These are phyloP conservation scores for Drosophila prostipennis DNA, from an alignment of 2,888 invertebrate genomes.

Conservation along the genomic window DNA sequence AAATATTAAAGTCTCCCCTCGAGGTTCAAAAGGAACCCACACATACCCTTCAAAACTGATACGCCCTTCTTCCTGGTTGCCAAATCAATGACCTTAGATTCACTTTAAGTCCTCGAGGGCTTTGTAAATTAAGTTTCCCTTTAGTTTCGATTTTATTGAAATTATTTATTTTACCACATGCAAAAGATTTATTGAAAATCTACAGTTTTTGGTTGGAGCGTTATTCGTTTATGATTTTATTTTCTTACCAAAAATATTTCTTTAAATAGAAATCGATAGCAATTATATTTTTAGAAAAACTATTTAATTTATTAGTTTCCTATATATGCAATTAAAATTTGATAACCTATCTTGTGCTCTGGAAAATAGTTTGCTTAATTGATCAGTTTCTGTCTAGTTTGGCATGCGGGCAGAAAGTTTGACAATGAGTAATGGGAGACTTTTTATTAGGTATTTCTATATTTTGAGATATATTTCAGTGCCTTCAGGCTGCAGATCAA, in stretches of 20 bases:
- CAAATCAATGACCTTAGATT: not conserved
- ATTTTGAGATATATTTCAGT: too few relatives aligned
- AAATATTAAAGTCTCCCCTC: conserved; percentile 8
- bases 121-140: not conserved
- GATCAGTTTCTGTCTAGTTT: not conserved
- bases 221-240: too few relatives aligned
- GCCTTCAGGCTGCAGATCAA: not conserved
- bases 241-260: not conserved
- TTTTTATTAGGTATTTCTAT: too few relatives aligned
- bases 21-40: not conserved
- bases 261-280: not conserved
- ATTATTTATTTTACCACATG: not conserved
- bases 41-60: conserved; percentile 6
- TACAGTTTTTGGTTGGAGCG: too few relatives aligned
- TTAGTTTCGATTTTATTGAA: not conserved
- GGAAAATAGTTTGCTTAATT: not conserved
- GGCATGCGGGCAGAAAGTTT: not conserved
- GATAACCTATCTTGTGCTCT: not conserved
- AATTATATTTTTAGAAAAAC: not conserved
- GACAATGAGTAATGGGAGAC: not conserved
- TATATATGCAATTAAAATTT: not conserved
- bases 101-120: not conserved
- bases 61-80: too few relatives aligned
- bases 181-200: not conserved
- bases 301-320: conserved; percentile 1